Evolutionary conservation across 2,797 vertebrate genomes (phyloP).

Genomic region (Odontamblyopus rebecca): DNA sequence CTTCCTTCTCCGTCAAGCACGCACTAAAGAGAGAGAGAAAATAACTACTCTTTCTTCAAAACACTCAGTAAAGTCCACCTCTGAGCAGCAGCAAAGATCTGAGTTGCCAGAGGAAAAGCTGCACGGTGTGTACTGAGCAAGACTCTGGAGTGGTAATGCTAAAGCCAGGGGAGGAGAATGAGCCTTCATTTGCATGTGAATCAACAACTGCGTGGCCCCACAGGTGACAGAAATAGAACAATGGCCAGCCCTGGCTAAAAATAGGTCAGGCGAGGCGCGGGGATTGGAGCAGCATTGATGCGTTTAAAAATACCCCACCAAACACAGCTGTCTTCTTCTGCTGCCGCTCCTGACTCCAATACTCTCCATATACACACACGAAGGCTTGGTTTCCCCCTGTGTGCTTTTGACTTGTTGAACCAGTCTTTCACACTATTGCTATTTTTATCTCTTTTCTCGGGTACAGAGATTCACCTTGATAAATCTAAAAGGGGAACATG

Average conservation of each 20-base stretch:
- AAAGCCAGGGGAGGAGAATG: conserved; percentile 79
- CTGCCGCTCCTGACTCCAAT: conserved; percentile 76
- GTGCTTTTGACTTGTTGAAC: conserved; percentile 57
- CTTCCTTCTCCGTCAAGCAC: conserved; percentile 10
- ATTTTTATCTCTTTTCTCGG: conserved; percentile 60
- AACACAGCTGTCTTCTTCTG: conserved; percentile 97
- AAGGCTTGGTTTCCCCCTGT: conserved; percentile 53
- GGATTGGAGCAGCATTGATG: conserved; percentile 99
- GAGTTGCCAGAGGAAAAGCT: conserved; percentile 65
- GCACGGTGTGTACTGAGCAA: conserved; percentile 61
- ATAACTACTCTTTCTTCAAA: conserved; percentile 46
- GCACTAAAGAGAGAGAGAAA: conserved; percentile 46
- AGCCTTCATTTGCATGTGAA: conserved; percentile 97
- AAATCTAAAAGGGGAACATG: conserved; percentile 26
- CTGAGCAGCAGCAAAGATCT: conserved; percentile 47
- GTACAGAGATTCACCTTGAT: conserved; percentile 44
- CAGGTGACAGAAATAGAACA: conserved; percentile 99
- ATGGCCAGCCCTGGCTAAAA: conserved; percentile 98
- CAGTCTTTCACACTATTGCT: conserved; percentile 50
- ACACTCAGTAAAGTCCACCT: conserved; percentile 39
- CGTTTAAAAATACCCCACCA: conserved; percentile 99
- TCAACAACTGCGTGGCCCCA: conserved; percentile 97
- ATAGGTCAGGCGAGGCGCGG: conserved; percentile 97
- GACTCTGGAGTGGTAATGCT: conserved; percentile 74
- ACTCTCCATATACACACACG: conserved; percentile 62